Percentiles rank a stretch among this genome's conserved stretches.
Evolutionary conservation across 2,888 invertebrate genomes (phyloP).

Genomic region (Antitype chi): DNA sequence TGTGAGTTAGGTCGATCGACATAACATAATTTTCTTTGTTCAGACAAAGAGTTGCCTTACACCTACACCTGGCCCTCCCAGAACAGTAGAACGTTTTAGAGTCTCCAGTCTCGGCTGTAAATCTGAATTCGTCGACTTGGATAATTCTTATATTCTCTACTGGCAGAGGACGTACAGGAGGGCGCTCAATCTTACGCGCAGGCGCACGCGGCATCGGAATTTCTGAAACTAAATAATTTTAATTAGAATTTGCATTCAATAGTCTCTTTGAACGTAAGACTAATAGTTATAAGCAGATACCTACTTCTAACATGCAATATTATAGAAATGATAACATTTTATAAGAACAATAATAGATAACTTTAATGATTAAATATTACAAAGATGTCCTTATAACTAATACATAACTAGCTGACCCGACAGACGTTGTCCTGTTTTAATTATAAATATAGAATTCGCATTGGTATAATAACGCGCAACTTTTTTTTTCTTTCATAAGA

Average conservation of each 20-base stretch:
- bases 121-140: conserved; percentile 45
- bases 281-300: not conserved
- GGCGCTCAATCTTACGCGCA: not conserved
- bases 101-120: not conserved
- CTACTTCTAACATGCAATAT: not conserved
- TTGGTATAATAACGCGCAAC: too few relatives aligned
- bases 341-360: not conserved
- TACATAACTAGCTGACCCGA: too few relatives aligned
- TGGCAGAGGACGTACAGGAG: not conserved
- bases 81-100: conserved; percentile 39
- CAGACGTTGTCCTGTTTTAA: too few relatives aligned
- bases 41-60: conserved; percentile 42
- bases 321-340: not conserved
- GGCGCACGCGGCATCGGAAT: not conserved
- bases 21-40: conserved; percentile 35
- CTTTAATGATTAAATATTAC: not conserved
- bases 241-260: not conserved
- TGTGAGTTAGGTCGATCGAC: conserved; percentile 36
- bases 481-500: too few relatives aligned
- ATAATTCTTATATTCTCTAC: conserved; percentile 23
- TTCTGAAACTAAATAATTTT: conserved; percentile 7
- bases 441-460: too few relatives aligned
- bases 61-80: conserved; percentile 15
- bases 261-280: not conserved
- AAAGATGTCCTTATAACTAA: not conserved